These are phyloP conservation scores for Reinhardtius hippoglossoides DNA, from an alignment of 2,113 vertebrate genomes.

Conservation along the genomic window DNA sequence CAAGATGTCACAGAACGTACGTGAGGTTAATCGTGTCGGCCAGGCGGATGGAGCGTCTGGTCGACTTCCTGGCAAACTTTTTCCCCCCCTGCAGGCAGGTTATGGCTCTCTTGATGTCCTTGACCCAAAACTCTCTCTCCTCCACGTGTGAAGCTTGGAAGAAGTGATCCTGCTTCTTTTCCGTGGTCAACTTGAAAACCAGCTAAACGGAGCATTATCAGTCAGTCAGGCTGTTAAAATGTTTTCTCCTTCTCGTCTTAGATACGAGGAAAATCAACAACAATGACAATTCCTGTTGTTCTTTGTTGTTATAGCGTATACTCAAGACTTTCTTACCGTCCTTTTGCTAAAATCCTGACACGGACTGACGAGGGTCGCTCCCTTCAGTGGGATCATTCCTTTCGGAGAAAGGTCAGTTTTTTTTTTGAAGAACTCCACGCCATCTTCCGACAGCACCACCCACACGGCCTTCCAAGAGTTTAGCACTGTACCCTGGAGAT, in stretches of 20 bases:
- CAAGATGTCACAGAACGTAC: conserved; percentile 70
- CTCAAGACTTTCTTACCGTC: conserved; percentile 80
- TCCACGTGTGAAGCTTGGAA: conserved; percentile 94
- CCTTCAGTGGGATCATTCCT: conserved; percentile 95
- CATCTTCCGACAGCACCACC: conserved; percentile 94
- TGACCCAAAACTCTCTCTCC: conserved; percentile 94
- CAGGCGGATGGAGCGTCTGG: conserved; percentile 90
- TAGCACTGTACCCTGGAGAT: conserved; percentile 88
- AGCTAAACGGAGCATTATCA: conserved; percentile 79
- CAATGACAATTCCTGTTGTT: too few species aligned
- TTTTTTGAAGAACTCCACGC: conserved; percentile 93
- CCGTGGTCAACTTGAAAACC: conserved; percentile 90
- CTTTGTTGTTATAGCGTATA: too few species aligned
- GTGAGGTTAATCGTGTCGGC: conserved; percentile 89
- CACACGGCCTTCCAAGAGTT: conserved; percentile 95
- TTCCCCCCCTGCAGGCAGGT: conserved; percentile 87
- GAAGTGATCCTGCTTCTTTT: conserved; percentile 94
- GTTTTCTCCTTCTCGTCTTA: background rate
- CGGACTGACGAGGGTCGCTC: conserved; percentile 85
- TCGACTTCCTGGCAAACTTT: conserved; percentile 94
- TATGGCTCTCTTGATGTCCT: conserved; percentile 91
- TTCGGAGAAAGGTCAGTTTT: conserved; percentile 92
- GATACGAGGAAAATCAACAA: background rate
- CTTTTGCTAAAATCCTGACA: conserved; percentile 94
- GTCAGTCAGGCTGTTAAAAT: background rate